phyloP scores from a whole-genome alignment of 2,888 invertebrate species.

The Leuctra nigra region DNA sequence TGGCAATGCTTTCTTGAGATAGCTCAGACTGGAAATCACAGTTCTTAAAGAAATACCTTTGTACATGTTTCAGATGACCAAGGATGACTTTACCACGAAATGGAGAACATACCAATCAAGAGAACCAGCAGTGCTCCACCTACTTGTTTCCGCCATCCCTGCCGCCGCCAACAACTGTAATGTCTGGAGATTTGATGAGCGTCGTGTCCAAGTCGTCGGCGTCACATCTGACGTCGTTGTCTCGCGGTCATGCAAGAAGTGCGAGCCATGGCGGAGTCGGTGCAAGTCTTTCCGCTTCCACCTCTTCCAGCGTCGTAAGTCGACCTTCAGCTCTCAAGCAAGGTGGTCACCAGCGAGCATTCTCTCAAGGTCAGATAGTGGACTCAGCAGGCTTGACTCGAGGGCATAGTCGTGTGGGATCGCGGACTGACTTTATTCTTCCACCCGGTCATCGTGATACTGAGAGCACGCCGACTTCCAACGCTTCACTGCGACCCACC shows the following conservation, averaged over 20 bases:
- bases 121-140: slow-evolving; percentile 32
- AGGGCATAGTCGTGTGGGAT: slow-evolving; percentile 74
- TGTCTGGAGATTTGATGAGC: slow-evolving; percentile 10
- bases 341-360: slow-evolving; percentile 72
- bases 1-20: no score
- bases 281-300: slow-evolving; percentile 38
- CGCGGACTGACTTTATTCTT: slow-evolving; percentile 82
- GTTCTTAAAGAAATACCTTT: no score
- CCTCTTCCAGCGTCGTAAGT: slow-evolving; percentile 38
- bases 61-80: slow-evolving; percentile 54
- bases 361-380: slow-evolving; percentile 77
- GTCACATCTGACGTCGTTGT: slow-evolving; percentile 15
- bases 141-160: slow-evolving; percentile 32
- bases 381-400: slow-evolving; percentile 37
- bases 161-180: neutral
- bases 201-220: slow-evolving; percentile 2
- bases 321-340: slow-evolving; percentile 68
- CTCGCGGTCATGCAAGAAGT: slow-evolving; percentile 62
- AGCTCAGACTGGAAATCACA: no score
- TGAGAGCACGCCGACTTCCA: slow-evolving; percentile 42
- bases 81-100: slow-evolving; percentile 62
- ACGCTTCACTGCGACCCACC: slow-evolving; percentile 34
- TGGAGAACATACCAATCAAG: slow-evolving; percentile 42
- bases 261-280: slow-evolving; percentile 77
- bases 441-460: slow-evolving; percentile 79